These are phyloP conservation scores for Nezara viridula DNA, from an alignment of 2,888 invertebrate species.

Conservation along the genomic window DNA sequence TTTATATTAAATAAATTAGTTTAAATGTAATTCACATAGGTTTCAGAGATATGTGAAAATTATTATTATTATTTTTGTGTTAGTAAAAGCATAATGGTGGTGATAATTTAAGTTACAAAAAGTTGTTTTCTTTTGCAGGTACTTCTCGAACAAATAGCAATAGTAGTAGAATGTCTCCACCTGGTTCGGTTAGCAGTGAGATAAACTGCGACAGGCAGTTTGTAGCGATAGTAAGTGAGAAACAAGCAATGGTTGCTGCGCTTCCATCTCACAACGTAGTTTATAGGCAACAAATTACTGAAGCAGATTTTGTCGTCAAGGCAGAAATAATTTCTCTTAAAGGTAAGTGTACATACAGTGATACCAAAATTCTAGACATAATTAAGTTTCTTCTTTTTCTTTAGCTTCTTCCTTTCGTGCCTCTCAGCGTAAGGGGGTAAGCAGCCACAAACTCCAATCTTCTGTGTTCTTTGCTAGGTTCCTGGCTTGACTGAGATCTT, in stretches of 20 bases:
- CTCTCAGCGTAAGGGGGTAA: too few species aligned
- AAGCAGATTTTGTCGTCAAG: conserved; percentile 93
- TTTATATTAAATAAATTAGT: background rate
- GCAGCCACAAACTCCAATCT: too few species aligned
- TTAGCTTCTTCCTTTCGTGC: too few species aligned
- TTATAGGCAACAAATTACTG: conserved; percentile 92
- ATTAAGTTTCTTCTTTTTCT: too few species aligned
- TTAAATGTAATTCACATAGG: background rate
- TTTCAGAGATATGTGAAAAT: background rate
- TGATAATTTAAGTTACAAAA: background rate
- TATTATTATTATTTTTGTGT: background rate
- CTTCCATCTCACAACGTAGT: conserved; percentile 96
- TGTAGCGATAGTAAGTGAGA: conserved; percentile 93
- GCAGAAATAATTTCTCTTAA: conserved; percentile 93
- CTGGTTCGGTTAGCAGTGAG: conserved; percentile 70
- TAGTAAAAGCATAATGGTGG: background rate
- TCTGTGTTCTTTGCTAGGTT: too few species aligned
- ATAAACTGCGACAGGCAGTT: conserved; percentile 84
- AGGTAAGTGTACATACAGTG: conserved; percentile 73
- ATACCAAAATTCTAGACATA: background rate
- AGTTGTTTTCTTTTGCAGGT: conserved; percentile 68
- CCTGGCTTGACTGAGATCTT: too few species aligned
- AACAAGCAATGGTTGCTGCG: conserved; percentile 93
- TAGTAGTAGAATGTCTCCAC: conserved; percentile 84
- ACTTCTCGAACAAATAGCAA: conserved; percentile 77